phyloP scores from a whole-genome alignment of 2,113 vertebrate species.

The Microtus richardsoni region DNA sequence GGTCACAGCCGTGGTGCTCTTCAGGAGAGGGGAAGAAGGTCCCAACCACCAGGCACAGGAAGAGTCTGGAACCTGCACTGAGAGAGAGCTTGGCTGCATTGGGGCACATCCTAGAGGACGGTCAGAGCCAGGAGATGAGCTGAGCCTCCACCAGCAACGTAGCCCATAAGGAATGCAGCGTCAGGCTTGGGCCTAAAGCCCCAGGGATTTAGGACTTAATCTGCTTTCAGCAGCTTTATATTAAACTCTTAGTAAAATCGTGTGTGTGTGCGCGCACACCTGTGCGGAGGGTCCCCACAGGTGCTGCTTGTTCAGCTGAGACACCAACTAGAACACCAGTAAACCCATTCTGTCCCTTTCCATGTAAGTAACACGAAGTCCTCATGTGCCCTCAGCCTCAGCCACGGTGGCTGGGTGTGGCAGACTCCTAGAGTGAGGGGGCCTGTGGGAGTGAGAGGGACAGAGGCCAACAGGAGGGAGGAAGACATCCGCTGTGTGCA shows the following conservation, averaged over 20 bases:
- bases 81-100: background rate
- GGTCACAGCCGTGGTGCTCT: background rate
- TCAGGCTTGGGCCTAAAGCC: background rate
- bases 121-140: background rate
- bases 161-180: background rate
- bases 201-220: background rate
- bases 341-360: background rate
- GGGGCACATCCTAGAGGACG: background rate
- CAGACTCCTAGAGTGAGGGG: background rate
- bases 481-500: background rate
- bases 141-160: background rate
- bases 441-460: background rate
- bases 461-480: background rate
- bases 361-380: background rate
- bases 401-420: background rate
- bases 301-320: background rate
- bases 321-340: background rate
- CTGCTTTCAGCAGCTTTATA: background rate
- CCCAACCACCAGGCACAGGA: background rate
- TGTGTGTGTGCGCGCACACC: background rate
- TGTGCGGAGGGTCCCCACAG: background rate
- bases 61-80: background rate
- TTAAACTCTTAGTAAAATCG: constrained; percentile 20
- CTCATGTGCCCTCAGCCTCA: background rate
- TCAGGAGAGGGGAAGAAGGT: background rate